These are phyloP conservation scores for Acleris literana DNA, from an alignment of 2,888 invertebrate species.

Conservation along the genomic window DNA sequence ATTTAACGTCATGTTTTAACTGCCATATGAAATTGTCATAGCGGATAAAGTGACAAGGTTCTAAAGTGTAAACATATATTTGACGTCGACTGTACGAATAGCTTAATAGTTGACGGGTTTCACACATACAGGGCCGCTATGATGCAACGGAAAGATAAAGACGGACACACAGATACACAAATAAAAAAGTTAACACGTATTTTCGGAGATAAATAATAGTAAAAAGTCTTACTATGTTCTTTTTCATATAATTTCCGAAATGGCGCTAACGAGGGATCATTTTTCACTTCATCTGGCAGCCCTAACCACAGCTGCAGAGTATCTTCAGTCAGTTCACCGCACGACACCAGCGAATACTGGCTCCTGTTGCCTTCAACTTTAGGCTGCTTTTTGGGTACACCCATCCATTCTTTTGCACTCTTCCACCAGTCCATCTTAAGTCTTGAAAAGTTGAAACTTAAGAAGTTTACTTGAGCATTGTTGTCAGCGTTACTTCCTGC, in stretches of 20 bases:
- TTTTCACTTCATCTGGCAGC: slow-evolving; percentile 83
- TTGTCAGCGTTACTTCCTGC: slow-evolving; percentile 7
- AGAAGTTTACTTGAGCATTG: not conserved
- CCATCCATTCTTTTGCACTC: slow-evolving; percentile 41
- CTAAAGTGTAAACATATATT: too few species aligned
- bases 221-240: slow-evolving; percentile 51
- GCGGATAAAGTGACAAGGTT: too few species aligned
- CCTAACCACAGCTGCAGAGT: slow-evolving; percentile 83
- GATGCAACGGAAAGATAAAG: too few species aligned
- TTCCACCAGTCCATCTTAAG: slow-evolving; percentile 38
- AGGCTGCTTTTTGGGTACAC: slow-evolving; percentile 43
- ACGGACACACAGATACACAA: too few species aligned
- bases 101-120: too few species aligned
- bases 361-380: slow-evolving; percentile 63
- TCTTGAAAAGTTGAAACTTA: not conserved
- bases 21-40: too few species aligned
- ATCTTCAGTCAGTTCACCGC: slow-evolving; percentile 74
- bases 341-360: slow-evolving; percentile 60
- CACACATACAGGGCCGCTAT: too few species aligned
- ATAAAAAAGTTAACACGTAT: too few species aligned
- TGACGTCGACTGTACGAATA: too few species aligned
- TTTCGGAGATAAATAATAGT: too few species aligned
- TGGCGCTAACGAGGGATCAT: slow-evolving; percentile 84
- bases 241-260: slow-evolving; percentile 75
- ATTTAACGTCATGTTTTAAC: too few species aligned